Conservation (phyloP, 2,113 vertebrate species). For the Micromys minutus region DNA sequence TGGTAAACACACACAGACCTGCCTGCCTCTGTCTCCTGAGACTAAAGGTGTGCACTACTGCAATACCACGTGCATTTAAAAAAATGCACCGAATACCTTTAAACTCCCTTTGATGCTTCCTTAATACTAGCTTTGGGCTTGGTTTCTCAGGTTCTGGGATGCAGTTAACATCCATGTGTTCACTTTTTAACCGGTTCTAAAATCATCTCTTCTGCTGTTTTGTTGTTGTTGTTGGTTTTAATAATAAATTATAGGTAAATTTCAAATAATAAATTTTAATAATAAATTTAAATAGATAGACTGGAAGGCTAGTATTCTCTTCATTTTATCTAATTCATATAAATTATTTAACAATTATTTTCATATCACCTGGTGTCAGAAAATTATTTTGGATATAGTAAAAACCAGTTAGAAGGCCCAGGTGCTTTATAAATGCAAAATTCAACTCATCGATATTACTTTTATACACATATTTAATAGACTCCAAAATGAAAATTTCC, state of each 20-base stretch:
- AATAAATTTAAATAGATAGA: background rate
- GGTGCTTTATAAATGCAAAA: background rate
- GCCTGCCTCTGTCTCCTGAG: background rate
- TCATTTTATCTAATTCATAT: background rate
- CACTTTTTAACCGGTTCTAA: background rate
- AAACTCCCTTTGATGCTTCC: background rate
- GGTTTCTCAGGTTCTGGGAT: background rate
- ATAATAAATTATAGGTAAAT: background rate
- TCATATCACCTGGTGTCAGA: background rate
- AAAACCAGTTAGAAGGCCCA: background rate
- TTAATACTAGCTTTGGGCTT: background rate
- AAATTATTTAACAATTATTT: background rate
- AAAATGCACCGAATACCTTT: background rate
- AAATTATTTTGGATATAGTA: background rate
- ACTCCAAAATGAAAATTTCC: background rate
- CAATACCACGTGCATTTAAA: background rate
- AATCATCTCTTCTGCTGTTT: background rate
- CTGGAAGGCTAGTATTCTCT: background rate
- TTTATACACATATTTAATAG: background rate
- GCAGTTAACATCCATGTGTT: background rate
- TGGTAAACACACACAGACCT: background rate
- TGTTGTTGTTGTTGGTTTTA: background rate
- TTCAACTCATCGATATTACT: background rate
- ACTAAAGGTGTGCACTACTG: background rate
- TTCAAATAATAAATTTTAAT: too few species aligned